phyloP scores from a whole-genome alignment of 2,888 invertebrate species.

The Apocheima hispidaria region DNA sequence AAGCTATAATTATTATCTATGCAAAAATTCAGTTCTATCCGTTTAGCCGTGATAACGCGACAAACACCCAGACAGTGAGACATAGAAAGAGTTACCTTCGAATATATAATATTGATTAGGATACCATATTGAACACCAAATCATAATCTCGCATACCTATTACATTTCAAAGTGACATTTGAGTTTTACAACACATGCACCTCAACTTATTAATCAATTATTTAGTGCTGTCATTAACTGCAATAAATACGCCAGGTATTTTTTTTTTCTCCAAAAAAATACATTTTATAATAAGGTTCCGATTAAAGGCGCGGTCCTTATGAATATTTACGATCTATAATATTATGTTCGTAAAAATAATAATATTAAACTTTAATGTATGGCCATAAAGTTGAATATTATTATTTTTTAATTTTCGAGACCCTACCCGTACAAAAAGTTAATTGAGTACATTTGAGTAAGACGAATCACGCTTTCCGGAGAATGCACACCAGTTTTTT shows the following conservation, averaged over 20 bases:
- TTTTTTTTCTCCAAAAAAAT: slow-evolving; percentile 32
- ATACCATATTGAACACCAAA: no score
- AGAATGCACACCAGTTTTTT: slow-evolving; percentile 26
- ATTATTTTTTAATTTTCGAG: slow-evolving; percentile 41
- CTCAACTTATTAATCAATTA: no score
- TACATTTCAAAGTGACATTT: no score
- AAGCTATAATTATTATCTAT: not conserved
- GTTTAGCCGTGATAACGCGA: no score
- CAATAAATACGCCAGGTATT: slow-evolving; percentile 18
- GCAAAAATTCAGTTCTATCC: no score
- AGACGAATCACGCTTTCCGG: slow-evolving; percentile 44
- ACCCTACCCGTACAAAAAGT: slow-evolving; percentile 42
- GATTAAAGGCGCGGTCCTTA: slow-evolving; percentile 47
- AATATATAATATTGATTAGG: no score
- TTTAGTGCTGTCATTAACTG: slow-evolving; percentile 10
- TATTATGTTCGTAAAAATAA: slow-evolving; percentile 6
- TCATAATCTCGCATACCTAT: no score
- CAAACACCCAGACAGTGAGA: no score
- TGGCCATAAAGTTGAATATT: slow-evolving; percentile 41
- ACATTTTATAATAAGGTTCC: slow-evolving; percentile 43
- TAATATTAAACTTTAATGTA: slow-evolving; percentile 12
- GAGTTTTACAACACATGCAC: no score
- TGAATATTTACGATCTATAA: slow-evolving; percentile 54
- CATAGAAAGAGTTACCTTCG: no score
- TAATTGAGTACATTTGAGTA: slow-evolving; percentile 44